Conservation (phyloP, 1,140 invertebrate species). For the Conus betulinus region DNA sequence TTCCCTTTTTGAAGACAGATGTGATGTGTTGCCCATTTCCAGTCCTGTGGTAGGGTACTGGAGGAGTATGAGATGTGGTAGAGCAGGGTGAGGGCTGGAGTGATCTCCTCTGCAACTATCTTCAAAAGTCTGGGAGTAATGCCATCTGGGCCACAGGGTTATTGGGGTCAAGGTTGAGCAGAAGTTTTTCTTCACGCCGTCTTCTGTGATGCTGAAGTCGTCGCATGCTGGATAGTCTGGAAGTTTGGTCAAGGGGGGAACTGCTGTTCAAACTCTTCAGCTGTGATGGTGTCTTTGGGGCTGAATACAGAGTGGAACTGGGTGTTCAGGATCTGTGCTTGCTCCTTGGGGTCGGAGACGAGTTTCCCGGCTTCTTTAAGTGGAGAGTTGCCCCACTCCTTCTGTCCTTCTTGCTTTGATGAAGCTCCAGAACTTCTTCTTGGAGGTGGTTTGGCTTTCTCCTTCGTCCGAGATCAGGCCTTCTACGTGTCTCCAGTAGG, state of each 20-base stretch:
- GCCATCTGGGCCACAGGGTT: slow-evolving; percentile 36
- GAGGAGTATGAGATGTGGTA: slow-evolving; percentile 35
- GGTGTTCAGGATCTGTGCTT: not conserved
- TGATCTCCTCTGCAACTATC: slow-evolving; percentile 27
- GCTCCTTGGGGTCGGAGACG: not conserved
- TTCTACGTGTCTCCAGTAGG: not conserved
- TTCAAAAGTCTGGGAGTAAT: slow-evolving; percentile 29
- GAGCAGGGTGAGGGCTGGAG: slow-evolving; percentile 35
- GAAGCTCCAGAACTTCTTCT: not conserved
- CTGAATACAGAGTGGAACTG: not conserved
- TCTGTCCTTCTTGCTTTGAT: not conserved
- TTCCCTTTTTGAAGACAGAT: slow-evolving; percentile 47
- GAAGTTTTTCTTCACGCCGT: slow-evolving; percentile 25
- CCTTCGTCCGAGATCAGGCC: not conserved
- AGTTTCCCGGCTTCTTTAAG: not conserved
- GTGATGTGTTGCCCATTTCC: slow-evolving; percentile 46
- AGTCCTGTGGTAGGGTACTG: slow-evolving; percentile 37
- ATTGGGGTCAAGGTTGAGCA: slow-evolving; percentile 33
- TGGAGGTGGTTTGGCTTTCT: not conserved
- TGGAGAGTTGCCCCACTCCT: not conserved
- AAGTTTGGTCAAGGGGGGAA: not conserved
- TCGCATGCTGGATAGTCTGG: not conserved
- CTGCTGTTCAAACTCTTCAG: not conserved
- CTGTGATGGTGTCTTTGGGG: not conserved
- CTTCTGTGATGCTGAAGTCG: not conserved